Evolutionary conservation across 2,113 vertebrate species (phyloP).

Genomic region (Calcarius ornatus): DNA sequence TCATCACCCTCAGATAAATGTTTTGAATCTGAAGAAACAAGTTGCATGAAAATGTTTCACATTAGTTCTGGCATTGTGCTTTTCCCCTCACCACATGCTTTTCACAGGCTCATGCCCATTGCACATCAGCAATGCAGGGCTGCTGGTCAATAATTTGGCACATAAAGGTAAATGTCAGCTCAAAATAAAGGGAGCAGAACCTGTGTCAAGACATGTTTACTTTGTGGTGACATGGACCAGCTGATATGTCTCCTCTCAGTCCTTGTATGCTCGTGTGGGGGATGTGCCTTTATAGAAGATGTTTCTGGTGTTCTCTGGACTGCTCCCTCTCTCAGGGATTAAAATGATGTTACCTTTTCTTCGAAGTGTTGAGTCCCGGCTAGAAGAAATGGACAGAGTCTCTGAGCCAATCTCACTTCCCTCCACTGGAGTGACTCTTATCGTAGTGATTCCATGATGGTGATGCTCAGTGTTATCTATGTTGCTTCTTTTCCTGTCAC

Average conservation of each 20-base stretch:
- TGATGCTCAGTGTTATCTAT: conserved; percentile 82
- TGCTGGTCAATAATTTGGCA: conserved; percentile 58
- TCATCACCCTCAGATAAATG: conserved; percentile 21
- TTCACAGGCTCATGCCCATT: conserved; percentile 46
- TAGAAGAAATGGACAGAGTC: conserved; percentile 87
- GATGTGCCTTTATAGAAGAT: conserved; percentile 99
- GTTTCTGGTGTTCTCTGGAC: conserved; percentile 91
- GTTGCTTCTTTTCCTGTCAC: conserved; percentile 86
- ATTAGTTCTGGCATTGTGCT: conserved; percentile 76
- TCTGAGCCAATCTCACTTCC: conserved; percentile 84
- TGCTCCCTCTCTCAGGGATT: conserved; percentile 92
- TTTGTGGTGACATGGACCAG: not conserved
- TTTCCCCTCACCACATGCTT: conserved; percentile 62
- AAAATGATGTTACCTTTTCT: conserved; percentile 92
- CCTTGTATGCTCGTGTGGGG: conserved; percentile 86
- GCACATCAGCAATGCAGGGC: conserved; percentile 32
- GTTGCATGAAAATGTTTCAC: conserved; percentile 51
- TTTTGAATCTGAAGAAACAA: conserved; percentile 56
- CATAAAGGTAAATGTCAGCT: conserved; percentile 26
- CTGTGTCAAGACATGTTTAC: conserved; percentile 39
- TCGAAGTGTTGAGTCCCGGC: conserved; percentile 89
- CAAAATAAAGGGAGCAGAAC: conserved; percentile 54
- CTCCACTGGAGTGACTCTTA: conserved; percentile 91
- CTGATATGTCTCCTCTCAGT: conserved; percentile 67
- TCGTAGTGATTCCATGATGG: conserved; percentile 87